Conservation (phyloP, 2,888 invertebrate species). For the Monoplex corrugatus region DNA sequence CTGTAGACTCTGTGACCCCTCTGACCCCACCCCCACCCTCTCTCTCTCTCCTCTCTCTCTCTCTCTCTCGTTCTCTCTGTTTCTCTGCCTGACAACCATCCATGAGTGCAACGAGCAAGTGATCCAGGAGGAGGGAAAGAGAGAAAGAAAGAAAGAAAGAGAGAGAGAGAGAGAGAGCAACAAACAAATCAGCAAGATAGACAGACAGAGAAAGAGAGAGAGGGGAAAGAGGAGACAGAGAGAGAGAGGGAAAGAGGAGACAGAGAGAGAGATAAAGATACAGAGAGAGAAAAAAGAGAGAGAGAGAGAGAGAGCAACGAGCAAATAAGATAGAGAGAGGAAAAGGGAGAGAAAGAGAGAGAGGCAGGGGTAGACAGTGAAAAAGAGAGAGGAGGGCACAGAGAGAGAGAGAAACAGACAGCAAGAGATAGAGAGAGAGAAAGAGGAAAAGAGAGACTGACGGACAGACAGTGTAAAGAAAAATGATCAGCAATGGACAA, state of each 20-base stretch:
- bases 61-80: neutral
- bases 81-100: too few relatives aligned
- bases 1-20: neutral
- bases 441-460: neutral
- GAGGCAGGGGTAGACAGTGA: neutral
- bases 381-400: neutral
- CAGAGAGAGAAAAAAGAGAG: neutral
- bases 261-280: neutral
- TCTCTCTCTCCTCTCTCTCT: neutral
- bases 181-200: neutral
- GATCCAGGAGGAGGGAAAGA: neutral
- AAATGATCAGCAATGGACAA: neutral
- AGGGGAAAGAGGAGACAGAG: neutral
- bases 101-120: too few relatives aligned
- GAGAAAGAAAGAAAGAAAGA: neutral
- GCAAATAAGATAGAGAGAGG: neutral
- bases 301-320: neutral
- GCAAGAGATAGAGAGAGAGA: neutral
- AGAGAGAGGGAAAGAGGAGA: neutral
- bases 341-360: neutral
- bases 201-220: neutral
- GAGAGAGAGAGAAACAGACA: neutral
- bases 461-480: neutral
- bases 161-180: neutral
- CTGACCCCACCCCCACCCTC: neutral